These are phyloP conservation scores for Cottoperca gobio DNA, from an alignment of 2,797 vertebrate genomes.

Conservation along the genomic window DNA sequence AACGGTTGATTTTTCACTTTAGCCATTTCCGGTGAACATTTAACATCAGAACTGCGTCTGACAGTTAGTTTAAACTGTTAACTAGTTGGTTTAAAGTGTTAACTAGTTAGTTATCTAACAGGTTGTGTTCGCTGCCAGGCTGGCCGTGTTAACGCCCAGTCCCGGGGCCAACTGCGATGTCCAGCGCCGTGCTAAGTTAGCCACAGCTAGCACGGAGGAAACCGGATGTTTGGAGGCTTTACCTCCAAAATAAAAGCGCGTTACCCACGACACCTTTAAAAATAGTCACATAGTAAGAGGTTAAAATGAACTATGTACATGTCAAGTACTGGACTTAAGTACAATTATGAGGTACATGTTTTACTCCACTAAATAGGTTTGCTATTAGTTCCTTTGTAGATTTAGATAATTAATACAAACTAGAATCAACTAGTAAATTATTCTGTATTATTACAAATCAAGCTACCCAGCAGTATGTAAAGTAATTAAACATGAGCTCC, in stretches of 20 bases:
- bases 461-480: too few relatives aligned
- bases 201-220: fast-evolving
- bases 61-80: background rate
- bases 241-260: constrained; percentile 36
- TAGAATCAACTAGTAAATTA: too few relatives aligned
- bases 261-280: background rate
- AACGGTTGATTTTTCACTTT: background rate
- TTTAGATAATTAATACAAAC: too few relatives aligned
- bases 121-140: background rate
- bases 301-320: background rate
- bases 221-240: background rate
- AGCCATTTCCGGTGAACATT: fast-evolving
- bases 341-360: too few relatives aligned
- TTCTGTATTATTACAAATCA: too few relatives aligned
- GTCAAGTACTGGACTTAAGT: background rate
- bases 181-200: background rate
- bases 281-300: background rate
- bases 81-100: background rate
- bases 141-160: constrained; percentile 51
- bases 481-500: too few relatives aligned
- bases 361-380: background rate
- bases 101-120: background rate
- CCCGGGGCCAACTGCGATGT: constrained; percentile 18
- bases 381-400: background rate
- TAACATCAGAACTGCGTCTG: background rate